Evolutionary conservation across 2,888 invertebrate species (phyloP).

Genomic region (Amiota communis): DNA sequence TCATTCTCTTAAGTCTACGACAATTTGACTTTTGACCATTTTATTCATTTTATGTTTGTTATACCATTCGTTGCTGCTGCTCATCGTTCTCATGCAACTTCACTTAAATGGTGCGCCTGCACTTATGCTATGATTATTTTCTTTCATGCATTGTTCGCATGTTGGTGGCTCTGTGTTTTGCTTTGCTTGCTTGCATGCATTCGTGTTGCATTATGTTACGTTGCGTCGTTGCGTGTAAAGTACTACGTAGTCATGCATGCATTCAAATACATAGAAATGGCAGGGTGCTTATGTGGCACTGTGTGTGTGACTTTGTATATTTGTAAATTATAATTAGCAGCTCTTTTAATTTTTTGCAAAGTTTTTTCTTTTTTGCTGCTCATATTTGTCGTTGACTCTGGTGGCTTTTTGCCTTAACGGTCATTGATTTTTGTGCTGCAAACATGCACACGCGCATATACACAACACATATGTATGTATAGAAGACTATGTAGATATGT

Average conservation of each 20-base stretch:
- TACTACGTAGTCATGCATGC: slow-evolving; percentile 13
- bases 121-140: slow-evolving; percentile 12
- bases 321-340: slow-evolving; percentile 25
- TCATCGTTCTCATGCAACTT: not conserved
- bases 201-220: slow-evolving; percentile 1
- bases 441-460: slow-evolving; percentile 31
- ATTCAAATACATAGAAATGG: slow-evolving; percentile 4
- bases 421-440: slow-evolving; percentile 62
- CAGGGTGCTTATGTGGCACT: not conserved
- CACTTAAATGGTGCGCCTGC: not conserved
- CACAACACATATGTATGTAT: not conserved
- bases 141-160: not conserved
- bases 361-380: not conserved
- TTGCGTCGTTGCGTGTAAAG: slow-evolving; percentile 17
- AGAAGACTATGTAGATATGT: not conserved
- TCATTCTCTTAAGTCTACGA: not conserved
- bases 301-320: slow-evolving; percentile 5
- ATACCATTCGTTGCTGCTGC: not conserved
- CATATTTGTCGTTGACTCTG: slow-evolving; percentile 10
- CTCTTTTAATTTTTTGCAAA: slow-evolving; percentile 11
- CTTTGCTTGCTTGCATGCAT: slow-evolving; percentile 9
- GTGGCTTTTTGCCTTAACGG: slow-evolving; percentile 39
- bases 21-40: not conserved
- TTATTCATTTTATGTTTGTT: not conserved
- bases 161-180: not conserved